These are phyloP conservation scores for Perca schrenkii DNA, from an alignment of 2,113 vertebrate species.

Conservation along the genomic window DNA sequence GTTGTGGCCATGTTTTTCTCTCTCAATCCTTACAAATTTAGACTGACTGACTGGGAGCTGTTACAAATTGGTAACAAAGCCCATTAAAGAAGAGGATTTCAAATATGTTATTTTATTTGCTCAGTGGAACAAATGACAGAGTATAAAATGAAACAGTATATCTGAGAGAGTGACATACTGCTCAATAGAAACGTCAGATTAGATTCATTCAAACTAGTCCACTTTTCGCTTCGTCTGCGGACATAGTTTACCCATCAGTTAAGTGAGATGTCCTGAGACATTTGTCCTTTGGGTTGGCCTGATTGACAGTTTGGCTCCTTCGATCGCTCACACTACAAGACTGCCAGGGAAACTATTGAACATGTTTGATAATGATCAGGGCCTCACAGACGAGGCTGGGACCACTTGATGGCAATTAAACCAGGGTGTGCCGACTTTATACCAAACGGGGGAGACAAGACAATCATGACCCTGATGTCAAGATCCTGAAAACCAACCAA, in stretches of 20 bases:
- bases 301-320: conserved; percentile 17
- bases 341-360: conserved; percentile 18
- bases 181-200: background rate
- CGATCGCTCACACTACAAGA: background rate
- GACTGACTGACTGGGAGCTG: background rate
- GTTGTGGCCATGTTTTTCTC: background rate
- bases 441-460: conserved; percentile 18
- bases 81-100: conserved; percentile 21
- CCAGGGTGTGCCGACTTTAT: conserved; percentile 12
- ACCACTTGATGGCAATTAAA: conserved; percentile 39
- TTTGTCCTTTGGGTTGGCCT: background rate
- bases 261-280: background rate
- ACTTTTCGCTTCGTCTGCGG: background rate
- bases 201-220: background rate
- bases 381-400: conserved; percentile 9
- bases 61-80: conserved; percentile 14
- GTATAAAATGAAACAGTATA: background rate
- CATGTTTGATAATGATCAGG: conserved; percentile 61
- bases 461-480: conserved; percentile 26
- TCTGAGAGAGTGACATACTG: background rate
- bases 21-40: background rate
- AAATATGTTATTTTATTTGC: conserved; percentile 14
- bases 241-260: background rate
- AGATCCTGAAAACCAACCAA: conserved; percentile 7
- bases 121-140: background rate